Base-by-base conservation (phyloP, 2,113 vertebrate genomes). In the Paradoxurus hermaphroditus region DNA sequence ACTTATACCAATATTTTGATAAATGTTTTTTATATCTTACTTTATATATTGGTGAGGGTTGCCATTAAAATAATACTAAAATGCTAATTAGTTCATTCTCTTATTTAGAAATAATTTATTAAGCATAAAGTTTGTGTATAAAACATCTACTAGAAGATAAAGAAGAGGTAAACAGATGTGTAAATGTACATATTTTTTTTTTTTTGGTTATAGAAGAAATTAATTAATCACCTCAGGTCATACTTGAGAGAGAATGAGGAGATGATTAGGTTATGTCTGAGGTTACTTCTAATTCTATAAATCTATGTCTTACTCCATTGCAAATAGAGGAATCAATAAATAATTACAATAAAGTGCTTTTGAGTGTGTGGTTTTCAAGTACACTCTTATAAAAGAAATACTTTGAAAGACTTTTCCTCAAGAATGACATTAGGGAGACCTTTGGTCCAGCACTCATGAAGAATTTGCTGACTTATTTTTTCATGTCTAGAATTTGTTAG, bases 21-120 rank as follows among this genome's bases (percentile, higher is more conserved):
- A 62, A 92, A 44, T 83, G 29, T 8, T 36, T n/a, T 86, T 68
- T 51, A 46, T 67, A 59, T 70, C 16, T 86, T 91, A 86, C 16
- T 44, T 81, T 31, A 68, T 39, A 51, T 27, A 39, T 85, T 56
- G 75, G 4, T 62, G 9, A 93, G 13, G 12, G 16, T 7, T 67
- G 36, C n/a, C 67, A 67, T 72, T 79, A 63, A 93, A 81, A 85
- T 90, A 46, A 79, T n/a, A 41, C 49, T 41, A 62, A 88, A 68
- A 62, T 88, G 68, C 9, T 83, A 31, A 77, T 68, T 88, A 83
- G 8, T 70, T 73, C 13, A 49, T 49, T 25, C 25, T 92, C 29
- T 65, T 79, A 79, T 59, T 89, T 90, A 81, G 36, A 93, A 97
- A 73, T 81, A 13, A 86, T 65, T 90, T 79, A 78, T 72, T 78